A percentile compares a stretch with the other conserved stretches of the same genome.
Evolutionary conservation across 2,888 invertebrate species (phyloP).

Genomic region (Nephrotoma appendiculata): DNA sequence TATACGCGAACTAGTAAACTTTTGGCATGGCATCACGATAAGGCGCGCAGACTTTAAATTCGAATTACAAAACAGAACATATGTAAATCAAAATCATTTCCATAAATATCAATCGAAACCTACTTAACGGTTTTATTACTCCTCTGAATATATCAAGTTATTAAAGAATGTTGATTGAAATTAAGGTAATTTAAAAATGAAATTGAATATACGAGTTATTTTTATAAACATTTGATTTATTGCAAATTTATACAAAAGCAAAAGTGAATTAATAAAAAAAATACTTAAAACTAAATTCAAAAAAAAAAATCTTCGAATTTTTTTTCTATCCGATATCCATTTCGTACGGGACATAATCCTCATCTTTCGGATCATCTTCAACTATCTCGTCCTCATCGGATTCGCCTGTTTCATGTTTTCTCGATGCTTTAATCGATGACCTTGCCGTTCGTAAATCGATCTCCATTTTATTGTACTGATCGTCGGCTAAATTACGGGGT

Average conservation of each 20-base stretch:
- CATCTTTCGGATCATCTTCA: conserved; percentile 2
- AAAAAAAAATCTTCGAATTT: not conserved
- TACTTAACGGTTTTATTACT: not conserved
- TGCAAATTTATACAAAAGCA: not conserved
- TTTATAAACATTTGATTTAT: not conserved
- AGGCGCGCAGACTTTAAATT: too few species aligned
- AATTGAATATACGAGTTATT: not conserved
- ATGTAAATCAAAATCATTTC: too few species aligned
- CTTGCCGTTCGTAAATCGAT: not conserved
- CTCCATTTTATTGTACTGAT: not conserved
- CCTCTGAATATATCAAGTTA: not conserved
- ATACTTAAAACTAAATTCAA: not conserved
- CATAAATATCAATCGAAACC: too few species aligned
- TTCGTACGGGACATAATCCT: not conserved
- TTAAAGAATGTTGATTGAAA: not conserved
- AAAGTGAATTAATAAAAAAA: not conserved
- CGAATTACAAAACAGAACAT: too few species aligned
- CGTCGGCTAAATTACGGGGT: conserved; percentile 6
- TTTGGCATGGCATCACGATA: too few species aligned
- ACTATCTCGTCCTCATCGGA: not conserved
- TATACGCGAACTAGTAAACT: too few species aligned
- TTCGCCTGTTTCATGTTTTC: not conserved
- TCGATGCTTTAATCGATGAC: not conserved
- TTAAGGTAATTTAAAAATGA: not conserved
- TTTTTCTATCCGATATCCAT: not conserved